Evolutionary conservation across 2,113 vertebrate genomes (phyloP), one percentile per base, ranked within the genome.

Genomic region (Pseudopipra pipra): DNA sequence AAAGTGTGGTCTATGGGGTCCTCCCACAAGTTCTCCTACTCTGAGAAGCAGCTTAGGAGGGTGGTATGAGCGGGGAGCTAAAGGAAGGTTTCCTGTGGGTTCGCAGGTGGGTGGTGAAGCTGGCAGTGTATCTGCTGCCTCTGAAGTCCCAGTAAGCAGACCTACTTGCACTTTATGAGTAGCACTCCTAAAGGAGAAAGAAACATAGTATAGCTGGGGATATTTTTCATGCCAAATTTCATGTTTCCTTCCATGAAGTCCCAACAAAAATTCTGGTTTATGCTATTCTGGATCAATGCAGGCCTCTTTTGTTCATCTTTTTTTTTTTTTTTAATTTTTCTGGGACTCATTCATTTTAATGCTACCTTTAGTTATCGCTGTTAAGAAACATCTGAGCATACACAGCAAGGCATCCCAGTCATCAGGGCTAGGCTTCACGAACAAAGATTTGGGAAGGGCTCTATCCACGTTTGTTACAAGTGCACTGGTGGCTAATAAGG

Each of bases 61-160:
- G 5, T 19, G 1, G 4, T 74, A 13, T 0, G 1, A 30, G 3
- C 8, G 5, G 6, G 2, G 9, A 39, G 14, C 21, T 75, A 11
- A 2, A 62, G 24, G 9, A 77, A 56, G 3, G 0, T 39, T 87
- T 65, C 7, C 23, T 39, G 15, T 51, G 35, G 4, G 2, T 8
- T 74, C 2, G 0, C 12, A 81, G 54, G 21, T 8, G 30, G 6
- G 4, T 70, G 11, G 41, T 65, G 23, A 51, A 81, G 30, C 35
- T 68, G 33, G 9, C 13, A 61, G 35, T 65, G 1, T 17, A 25
- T 6, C 12, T 10, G 3, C 44, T 68, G 18, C 31, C 19, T 19
- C 43, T 71, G n/a, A 20, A 43, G 8, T 8, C 31, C 17, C 49
- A 62, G 24, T 2, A 62, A 72, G 14, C 30, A 58, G 71, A 19